Evolutionary conservation across 2,888 invertebrate species (phyloP).

Genomic region (Tolmerus cingulatus): DNA sequence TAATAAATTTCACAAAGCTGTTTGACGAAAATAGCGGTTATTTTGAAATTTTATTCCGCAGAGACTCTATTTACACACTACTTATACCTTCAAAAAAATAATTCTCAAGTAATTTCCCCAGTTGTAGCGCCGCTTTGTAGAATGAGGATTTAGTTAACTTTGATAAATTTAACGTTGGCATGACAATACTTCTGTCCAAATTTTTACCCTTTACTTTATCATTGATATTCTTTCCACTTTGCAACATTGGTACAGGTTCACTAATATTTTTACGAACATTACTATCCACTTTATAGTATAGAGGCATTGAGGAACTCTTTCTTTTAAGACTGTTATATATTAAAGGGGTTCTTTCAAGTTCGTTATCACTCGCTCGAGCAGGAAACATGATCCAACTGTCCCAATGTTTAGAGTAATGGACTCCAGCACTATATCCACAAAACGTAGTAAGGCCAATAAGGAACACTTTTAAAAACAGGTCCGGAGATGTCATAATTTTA

Average conservation of each 20-base stretch:
- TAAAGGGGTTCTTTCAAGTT: neutral
- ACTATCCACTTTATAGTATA: neutral
- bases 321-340: neutral
- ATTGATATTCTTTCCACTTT: neutral
- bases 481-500: neutral
- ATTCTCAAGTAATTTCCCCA: neutral
- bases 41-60: neutral
- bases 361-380: neutral
- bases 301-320: neutral
- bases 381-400: conserved; percentile 28
- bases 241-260: neutral
- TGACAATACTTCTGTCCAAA: neutral
- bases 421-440: neutral
- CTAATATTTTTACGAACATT: neutral
- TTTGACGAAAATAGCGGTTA: neutral
- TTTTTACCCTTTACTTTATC: neutral
- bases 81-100: neutral
- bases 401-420: neutral
- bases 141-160: neutral
- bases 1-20: no score
- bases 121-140: neutral
- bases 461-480: neutral
- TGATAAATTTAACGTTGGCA: neutral
- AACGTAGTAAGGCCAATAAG: neutral
- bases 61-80: neutral